Base-by-base conservation (phyloP, 2,113 vertebrate genomes). In the Saimiri boliviensis region DNA sequence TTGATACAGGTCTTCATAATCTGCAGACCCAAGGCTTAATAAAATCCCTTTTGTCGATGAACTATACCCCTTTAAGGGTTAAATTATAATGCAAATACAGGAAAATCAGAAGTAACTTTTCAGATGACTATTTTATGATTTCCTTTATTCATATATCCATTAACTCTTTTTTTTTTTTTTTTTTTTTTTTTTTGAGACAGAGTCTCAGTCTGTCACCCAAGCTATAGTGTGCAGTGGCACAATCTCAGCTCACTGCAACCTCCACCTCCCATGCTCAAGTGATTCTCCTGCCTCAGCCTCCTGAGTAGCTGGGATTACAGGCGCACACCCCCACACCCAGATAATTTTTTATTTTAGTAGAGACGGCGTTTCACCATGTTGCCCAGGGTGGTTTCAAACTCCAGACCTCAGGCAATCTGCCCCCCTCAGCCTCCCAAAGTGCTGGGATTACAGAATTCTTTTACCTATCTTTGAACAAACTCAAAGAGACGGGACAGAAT, bases 401-500 rank as follows among this genome's bases (percentile, higher is more conserved):
- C 52, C 16, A 17, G 52, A 52, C 16, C 52, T 52, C 52, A 52
- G 52, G 52, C 52, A 52, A 17, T 52, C 52, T 52, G 52, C 52
- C 52, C 52, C 16, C 5, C 52, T 52, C 52, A 6, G 52, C 52
- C 52, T 52, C 52, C 16, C 52, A 52, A 52, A 52, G 52, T 52
- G 52, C 52, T 52, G 16, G 52, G 52, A 52, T 52, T 17, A 52
- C 52, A 52, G 52, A 52, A 52, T 16, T 85, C n/a, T 88, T 73
- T 81, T 56, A 68, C 49, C 40, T 95, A 21, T 80, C 37, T 14
- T 93, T 82, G n/a, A 96, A 73, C 23, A 97, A 90, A 96, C 32
- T 91, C 20, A 90, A 54, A 42, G 54, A 81, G 25, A 12, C 42
- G 84, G 71, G 37, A 66, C 16, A 95, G 25, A 84, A 82, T 20